A percentile compares a stretch with the other conserved stretches of the same genome.
Conservation (phyloP, 2,113 vertebrate genomes). For the Engraulis encrasicolus region DNA sequence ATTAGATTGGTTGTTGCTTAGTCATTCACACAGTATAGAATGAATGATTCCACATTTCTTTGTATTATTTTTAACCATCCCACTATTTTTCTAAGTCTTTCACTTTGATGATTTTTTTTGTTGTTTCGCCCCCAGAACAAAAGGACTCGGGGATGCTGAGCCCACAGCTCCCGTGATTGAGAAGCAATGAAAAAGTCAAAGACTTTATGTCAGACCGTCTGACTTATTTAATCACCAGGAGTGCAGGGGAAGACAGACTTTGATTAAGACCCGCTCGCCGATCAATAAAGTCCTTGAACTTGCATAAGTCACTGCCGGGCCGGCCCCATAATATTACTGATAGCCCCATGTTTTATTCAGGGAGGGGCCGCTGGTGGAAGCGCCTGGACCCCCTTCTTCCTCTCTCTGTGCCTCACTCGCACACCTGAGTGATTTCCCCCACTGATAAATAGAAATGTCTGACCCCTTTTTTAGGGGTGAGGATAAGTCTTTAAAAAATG, state of each 20-base stretch:
- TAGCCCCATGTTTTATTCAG: conserved; percentile 65
- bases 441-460: conserved; percentile 43
- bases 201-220: conserved; percentile 73
- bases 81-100: neutral
- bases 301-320: conserved; percentile 79
- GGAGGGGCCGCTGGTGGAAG: conserved; percentile 57
- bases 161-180: conserved; percentile 65
- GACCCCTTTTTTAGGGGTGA: conserved; percentile 25
- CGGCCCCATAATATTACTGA: conserved; percentile 76
- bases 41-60: neutral
- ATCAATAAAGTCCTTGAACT: conserved; percentile 94
- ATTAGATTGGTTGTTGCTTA: neutral
- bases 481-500: conserved; percentile 44
- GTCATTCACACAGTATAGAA: neutral
- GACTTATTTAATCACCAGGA: conserved; percentile 89
- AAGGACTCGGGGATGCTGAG: conserved; percentile 67
- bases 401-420: conserved; percentile 16
- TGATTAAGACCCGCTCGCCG: conserved; percentile 83
- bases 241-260: conserved; percentile 81
- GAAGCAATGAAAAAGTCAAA: conserved; percentile 73
- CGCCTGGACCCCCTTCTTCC: no score
- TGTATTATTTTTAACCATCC: neutral
- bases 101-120: no score
- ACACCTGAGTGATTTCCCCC: conserved; percentile 45
- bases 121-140: conserved; percentile 39